Percentiles rank a stretch among this genome's conserved stretches.
Evolutionary conservation across 2,888 invertebrate species (phyloP).

Genomic region (Tillus elongatus): DNA sequence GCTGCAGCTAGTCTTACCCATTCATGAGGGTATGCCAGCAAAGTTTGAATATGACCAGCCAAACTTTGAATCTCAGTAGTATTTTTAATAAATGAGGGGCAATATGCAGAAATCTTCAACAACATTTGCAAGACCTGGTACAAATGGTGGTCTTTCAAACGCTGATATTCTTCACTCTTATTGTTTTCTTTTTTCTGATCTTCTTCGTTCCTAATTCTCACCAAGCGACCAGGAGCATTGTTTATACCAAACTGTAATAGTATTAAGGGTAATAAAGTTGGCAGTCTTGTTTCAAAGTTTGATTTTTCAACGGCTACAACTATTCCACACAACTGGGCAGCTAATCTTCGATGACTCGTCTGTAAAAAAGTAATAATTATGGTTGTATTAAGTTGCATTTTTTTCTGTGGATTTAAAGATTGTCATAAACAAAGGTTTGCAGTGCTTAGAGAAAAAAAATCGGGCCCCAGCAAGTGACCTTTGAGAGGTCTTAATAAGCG

Average conservation of each 20-base stretch:
- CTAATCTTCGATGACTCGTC: conserved; percentile 62
- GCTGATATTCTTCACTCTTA: conserved; percentile 48
- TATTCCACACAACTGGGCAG: conserved; percentile 68
- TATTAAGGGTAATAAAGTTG: conserved; percentile 51
- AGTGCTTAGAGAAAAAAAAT: no score
- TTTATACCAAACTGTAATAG: conserved; percentile 34
- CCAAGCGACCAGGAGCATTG: conserved; percentile 49
- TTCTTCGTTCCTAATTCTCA: conserved; percentile 43
- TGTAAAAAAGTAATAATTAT: conserved; percentile 31
- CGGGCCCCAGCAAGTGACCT: no score
- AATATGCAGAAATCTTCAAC: conserved; percentile 57
- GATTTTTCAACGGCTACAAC: conserved; percentile 69
- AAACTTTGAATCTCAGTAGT: conserved; percentile 49
- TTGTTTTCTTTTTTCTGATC: conserved; percentile 24
- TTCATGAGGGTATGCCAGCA: conserved; percentile 72
- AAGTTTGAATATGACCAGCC: conserved; percentile 57
- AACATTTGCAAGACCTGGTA: conserved; percentile 66
- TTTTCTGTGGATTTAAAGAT: no score
- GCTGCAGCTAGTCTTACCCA: conserved; percentile 77
- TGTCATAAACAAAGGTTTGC: no score
- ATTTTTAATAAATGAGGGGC: conserved; percentile 50
- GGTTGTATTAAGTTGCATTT: no score
- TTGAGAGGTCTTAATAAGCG: no score
- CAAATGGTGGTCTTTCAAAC: conserved; percentile 61
- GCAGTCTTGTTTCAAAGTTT: conserved; percentile 58